phyloP scores from a whole-genome alignment of 2,797 vertebrate species.

The Myotis daubentonii region DNA sequence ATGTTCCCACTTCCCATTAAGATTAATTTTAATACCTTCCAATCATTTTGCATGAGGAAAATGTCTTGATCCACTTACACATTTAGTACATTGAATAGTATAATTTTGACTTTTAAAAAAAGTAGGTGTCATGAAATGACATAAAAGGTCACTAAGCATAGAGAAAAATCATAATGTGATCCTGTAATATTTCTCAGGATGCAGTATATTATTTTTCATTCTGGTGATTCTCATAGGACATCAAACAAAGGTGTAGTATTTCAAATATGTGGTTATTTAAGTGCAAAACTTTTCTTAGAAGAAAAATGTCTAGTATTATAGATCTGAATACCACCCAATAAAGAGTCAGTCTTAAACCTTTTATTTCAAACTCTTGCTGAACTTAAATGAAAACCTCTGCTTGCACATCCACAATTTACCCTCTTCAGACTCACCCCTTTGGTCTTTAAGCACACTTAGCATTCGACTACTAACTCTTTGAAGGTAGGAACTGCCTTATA shows the following conservation, averaged over 20 bases:
- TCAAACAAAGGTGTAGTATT: conserved; percentile 30
- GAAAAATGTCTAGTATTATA: neutral
- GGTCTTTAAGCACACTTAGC: neutral
- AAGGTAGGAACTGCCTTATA: neutral
- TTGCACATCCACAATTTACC: neutral
- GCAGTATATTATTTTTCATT: neutral
- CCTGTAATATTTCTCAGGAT: neutral
- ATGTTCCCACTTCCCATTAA: neutral
- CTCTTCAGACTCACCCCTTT: neutral
- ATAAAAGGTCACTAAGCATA: conserved; percentile 12
- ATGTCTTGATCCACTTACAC: neutral
- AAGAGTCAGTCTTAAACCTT: neutral
- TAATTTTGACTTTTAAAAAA: conserved; percentile 15
- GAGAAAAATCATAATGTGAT: conserved; percentile 17
- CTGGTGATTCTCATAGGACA: conserved; percentile 4
- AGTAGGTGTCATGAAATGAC: neutral
- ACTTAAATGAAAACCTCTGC: neutral
- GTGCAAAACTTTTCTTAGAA: neutral
- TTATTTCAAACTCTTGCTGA: neutral
- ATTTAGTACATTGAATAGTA: neutral
- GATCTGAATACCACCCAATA: neutral
- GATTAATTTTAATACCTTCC: neutral
- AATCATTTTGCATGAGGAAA: conserved; percentile 27
- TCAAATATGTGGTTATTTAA: neutral
- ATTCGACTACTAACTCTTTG: neutral